Conservation (phyloP, 2,113 vertebrate genomes). For the Pithys albifrons region DNA sequence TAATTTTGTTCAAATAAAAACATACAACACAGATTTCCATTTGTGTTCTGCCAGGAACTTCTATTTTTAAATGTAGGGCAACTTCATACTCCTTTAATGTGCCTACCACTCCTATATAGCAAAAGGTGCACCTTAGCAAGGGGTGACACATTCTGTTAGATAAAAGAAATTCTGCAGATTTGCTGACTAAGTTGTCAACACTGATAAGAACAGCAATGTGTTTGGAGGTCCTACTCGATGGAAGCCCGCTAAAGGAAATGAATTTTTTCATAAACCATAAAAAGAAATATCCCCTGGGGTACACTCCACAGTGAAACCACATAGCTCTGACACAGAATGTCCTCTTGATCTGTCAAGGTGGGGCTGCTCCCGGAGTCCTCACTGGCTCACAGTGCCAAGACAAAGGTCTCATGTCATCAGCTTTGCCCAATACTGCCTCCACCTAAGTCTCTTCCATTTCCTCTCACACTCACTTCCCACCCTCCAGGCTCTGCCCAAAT, state of each 20-base stretch:
- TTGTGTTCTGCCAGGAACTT: conserved; percentile 7
- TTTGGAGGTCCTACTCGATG: neutral
- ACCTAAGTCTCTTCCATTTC: neutral
- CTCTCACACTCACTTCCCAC: neutral
- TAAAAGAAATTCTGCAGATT: neutral
- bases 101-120: neutral
- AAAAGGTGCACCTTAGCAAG: neutral
- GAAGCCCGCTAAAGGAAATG: neutral
- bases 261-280: neutral
- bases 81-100: neutral
- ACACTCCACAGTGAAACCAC: neutral
- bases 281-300: neutral
- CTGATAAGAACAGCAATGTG: neutral
- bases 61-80: conserved; percentile 40
- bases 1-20: conserved; percentile 29
- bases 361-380: neutral
- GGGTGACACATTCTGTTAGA: neutral
- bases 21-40: conserved; percentile 8
- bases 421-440: neutral
- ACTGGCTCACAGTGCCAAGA: neutral
- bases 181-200: neutral
- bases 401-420: neutral
- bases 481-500: neutral
- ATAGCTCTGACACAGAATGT: neutral
- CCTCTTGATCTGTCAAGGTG: neutral